Evolutionary conservation across 2,797 vertebrate species (phyloP), one percentile per base, ranked within the genome.

Genomic region (Gymnopithys bicolor): DNA sequence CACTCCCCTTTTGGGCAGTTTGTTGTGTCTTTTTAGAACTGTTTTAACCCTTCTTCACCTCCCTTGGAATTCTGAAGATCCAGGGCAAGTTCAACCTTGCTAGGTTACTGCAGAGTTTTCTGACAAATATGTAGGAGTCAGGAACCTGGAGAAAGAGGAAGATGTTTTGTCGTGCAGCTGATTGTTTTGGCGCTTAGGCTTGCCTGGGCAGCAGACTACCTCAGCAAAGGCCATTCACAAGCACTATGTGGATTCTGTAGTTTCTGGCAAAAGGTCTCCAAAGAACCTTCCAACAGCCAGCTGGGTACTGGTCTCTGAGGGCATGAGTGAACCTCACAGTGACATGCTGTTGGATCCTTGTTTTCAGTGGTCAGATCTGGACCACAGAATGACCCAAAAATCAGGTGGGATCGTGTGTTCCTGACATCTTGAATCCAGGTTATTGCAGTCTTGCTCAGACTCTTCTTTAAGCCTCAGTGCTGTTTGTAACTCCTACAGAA

Each of bases 131-230:
- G 45, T 71, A 82, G 27, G 62, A 76, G 87, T 91, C 76, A 84
- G 85, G 85, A 82, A 73, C 48, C 62, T 82, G 91, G 87, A 94
- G 92, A 86, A 77, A 58, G n/a, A 87, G 79, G 46, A 69, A 55
- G 63, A 51, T 74, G 28, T 73, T 90, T 43, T 94, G 73, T 86
- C 22, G 2, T 60, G 67, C 88, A 95, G 81, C 48, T 91, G 24
- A 62, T 75, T 84, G 11, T 22, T 89, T 86, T 82, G 91, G 56
- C 9, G 0, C 43, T 94, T 93, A 45, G 76, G 69, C 91, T 92
- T 76, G 45, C 77, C 80, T 84, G 87, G 87, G 76, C 94, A 90
- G 92, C 76, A 82, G 93, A 95, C 95, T 97, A 96, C 96, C 93
- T 93, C 95, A 94, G 87, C 80, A 70, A 87, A 93, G 92, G 89